A percentile compares a stretch with the other conserved stretches of the same genome.
phyloP scores from a whole-genome alignment of 2,113 vertebrate genomes.

The Corynorhinus townsendii region DNA sequence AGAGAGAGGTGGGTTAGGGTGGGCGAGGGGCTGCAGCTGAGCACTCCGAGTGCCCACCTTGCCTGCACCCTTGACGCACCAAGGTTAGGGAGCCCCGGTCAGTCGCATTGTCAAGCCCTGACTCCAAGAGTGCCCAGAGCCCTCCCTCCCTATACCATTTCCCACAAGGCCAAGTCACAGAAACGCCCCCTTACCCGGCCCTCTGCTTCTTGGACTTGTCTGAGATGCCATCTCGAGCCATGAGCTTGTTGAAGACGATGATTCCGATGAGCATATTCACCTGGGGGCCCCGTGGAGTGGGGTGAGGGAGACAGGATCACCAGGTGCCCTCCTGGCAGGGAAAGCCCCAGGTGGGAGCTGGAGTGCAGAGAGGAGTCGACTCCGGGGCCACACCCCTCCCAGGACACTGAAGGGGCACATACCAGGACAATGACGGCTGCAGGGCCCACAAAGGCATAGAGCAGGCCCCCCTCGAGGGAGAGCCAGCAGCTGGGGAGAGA shows the following conservation, averaged over 20 bases:
- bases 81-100: conserved; percentile 20
- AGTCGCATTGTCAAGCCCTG: neutral
- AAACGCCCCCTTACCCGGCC: conserved; percentile 90
- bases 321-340: neutral
- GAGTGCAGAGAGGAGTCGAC: neutral
- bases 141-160: neutral
- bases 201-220: conserved; percentile 99
- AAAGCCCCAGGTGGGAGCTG: neutral
- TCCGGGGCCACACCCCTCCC: neutral
- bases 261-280: conserved; percentile 99
- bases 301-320: neutral
- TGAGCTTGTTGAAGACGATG: conserved; percentile 99
- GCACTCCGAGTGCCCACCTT: conserved; percentile 57
- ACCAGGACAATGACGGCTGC: conserved; percentile 97
- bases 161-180: neutral
- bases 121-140: neutral
- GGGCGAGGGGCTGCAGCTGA: conserved; percentile 57
- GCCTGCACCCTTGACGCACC: conserved; percentile 60
- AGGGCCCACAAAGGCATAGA: conserved; percentile 95
- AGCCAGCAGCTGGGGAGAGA: conserved; percentile 89
- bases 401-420: conserved; percentile 62
- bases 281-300: conserved; percentile 75
- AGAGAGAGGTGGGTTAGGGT: conserved; percentile 79
- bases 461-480: conserved; percentile 92
- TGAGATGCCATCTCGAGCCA: conserved; percentile 97